A percentile compares a stretch with the other conserved stretches of the same genome.
Evolutionary conservation across 2,113 vertebrate species (phyloP).

Genomic region (Grammomys surdaster): DNA sequence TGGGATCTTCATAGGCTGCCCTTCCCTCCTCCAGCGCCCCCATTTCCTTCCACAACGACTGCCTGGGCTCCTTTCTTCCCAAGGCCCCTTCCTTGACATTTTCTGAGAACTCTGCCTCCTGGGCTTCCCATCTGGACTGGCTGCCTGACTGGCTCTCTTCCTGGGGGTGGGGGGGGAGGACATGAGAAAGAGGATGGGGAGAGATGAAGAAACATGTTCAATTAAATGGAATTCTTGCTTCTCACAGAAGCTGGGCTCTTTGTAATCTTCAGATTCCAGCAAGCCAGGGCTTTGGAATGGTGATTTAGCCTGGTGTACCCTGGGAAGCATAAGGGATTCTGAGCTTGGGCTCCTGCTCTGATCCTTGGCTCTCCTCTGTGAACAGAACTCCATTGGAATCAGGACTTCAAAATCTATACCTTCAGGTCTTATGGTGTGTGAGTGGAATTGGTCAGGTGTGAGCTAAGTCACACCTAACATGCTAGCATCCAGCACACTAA

Average conservation of each 20-base stretch:
- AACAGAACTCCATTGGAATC: not conserved
- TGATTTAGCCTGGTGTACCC: not conserved
- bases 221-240: constrained; percentile 61
- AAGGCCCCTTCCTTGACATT: not conserved
- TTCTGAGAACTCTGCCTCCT: not conserved
- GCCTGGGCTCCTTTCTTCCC: not conserved
- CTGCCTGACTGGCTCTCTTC: not conserved
- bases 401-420: not conserved
- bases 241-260: constrained; percentile 20
- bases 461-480: fast-evolving
- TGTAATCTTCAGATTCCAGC: not conserved
- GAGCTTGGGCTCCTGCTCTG: not conserved
- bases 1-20: not conserved
- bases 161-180: not conserved
- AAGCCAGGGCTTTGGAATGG: not conserved
- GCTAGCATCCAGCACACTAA: fast-evolving
- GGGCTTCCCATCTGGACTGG: not conserved
- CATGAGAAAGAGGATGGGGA: not conserved
- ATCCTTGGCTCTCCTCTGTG: not conserved
- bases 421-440: not conserved
- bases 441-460: no score
- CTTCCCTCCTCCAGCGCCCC: not conserved
- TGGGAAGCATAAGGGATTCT: not conserved
- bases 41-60: fast-evolving
- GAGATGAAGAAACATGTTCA: not conserved